Evolutionary conservation across 2,888 invertebrate genomes (phyloP), one percentile per base, ranked within the genome.

Genomic region (Ophioninae sp.): DNA sequence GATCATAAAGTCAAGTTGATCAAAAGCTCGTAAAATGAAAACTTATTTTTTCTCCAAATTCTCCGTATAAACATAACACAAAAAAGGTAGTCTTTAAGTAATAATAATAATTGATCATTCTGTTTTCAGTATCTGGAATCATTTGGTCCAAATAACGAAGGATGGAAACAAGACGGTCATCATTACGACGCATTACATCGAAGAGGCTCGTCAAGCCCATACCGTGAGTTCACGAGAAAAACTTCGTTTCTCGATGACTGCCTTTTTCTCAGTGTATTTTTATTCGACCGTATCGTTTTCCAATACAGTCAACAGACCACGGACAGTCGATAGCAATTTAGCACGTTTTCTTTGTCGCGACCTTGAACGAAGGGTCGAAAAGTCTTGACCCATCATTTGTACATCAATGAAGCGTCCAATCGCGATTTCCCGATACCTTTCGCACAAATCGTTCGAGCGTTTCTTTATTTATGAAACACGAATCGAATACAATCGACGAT

Each of bases 131-230:
- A 98, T 98, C 92, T 98, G 98, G 98, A 97, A 97, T 89, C 98
- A 98, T 92, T 94, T 98, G 92, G 96, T 98, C 82, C 96, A 97
- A 91, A 97, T 98, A 91, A 97, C 98, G 88, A 96, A 97, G 93
- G 96, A 96, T 85, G 97, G 97, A 59, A 96, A 97, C 93, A 98
- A 97, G 93, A 98, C 98, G 23, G 98, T 98, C 88, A 98, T 97
- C 87, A 97, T 97, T 85, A 97, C 97, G 87, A 97, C 98, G 91
- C 97, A 99, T 95, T 99, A 99, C 91, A 98, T 98, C 84, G 98
- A 99, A 93, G 98, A 99, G 93, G 98, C 98, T 23, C 94, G 97
- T 87, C 97, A 97, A 93, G 98, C 98, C 84, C 97, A 97, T 91
- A 95, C 96, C 91, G 97, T 98, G 93, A 95, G 77, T 82, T 73